phyloP scores from a whole-genome alignment of 2,113 vertebrate genomes.

The Nyctereutes procyonoides region DNA sequence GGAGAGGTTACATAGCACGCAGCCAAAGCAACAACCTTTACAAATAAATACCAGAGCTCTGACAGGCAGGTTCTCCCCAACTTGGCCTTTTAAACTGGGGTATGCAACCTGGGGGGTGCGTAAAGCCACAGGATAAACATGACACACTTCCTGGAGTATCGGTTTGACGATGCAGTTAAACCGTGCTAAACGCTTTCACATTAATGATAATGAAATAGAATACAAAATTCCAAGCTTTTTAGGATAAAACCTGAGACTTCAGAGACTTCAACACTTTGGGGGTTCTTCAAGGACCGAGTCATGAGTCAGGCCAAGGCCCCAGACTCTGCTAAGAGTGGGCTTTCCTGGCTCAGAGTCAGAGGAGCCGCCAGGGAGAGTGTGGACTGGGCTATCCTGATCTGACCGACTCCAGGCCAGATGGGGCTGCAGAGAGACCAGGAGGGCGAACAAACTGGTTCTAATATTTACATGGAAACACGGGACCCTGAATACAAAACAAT shows the following conservation, averaged over 20 bases:
- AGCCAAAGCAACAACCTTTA: not conserved
- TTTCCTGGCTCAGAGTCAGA: not conserved
- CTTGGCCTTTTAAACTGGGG: not conserved
- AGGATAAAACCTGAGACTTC: not conserved
- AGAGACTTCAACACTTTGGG: not conserved
- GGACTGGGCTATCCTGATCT: rapidly evolving
- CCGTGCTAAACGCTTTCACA: not conserved
- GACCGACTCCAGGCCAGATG: rapidly evolving
- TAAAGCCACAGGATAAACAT: rapidly evolving
- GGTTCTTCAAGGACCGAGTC: not conserved
- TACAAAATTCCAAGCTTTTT: not conserved
- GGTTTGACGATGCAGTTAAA: not conserved
- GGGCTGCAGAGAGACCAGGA: not conserved
- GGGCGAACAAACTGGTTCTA: not conserved
- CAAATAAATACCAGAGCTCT: too few species aligned
- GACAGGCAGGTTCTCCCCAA: not conserved
- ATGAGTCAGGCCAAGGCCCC: not conserved
- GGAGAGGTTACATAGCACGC: rapidly evolving
- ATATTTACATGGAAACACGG: not conserved
- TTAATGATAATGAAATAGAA: not conserved
- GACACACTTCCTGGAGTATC: not conserved
- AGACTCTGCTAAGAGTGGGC: not conserved
- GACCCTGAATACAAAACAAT: not conserved
- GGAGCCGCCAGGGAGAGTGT: not conserved
- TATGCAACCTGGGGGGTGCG: too few species aligned